Conservation (phyloP, 2,797 vertebrate species). For the Liasis olivaceus region DNA sequence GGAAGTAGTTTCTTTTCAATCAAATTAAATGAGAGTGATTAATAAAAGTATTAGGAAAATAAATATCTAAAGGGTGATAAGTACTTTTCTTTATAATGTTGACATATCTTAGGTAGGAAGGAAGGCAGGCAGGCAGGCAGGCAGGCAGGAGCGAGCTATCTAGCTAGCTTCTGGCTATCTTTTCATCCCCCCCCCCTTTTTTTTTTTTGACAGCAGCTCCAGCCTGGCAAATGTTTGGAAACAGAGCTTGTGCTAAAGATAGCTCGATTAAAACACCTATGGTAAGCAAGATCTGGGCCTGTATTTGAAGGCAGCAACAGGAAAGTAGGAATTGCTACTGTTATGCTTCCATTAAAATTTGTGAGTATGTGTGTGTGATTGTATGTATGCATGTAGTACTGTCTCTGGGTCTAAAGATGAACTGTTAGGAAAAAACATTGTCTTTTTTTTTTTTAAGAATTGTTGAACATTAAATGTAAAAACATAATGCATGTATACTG, state of each 20-base stretch:
- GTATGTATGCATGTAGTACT: background rate
- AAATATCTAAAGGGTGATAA: too few species aligned
- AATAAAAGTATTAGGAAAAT: too few species aligned
- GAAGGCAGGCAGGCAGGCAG: too few species aligned
- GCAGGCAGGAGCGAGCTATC: too few species aligned
- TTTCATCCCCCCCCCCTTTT: too few species aligned
- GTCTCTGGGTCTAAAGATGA: background rate
- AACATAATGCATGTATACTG: constrained; percentile 28
- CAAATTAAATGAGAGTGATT: too few species aligned
- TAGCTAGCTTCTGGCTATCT: too few species aligned
- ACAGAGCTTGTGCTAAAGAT: background rate
- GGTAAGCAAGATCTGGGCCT: background rate
- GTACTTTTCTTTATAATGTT: too few species aligned
- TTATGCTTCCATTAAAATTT: background rate
- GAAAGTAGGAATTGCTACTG: background rate
- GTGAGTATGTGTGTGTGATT: background rate
- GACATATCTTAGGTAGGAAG: too few species aligned
- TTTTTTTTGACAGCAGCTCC: background rate
- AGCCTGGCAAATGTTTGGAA: background rate
- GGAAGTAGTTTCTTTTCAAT: too few species aligned
- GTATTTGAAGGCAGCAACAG: background rate
- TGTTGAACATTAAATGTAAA: constrained; percentile 36
- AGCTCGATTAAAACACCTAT: background rate
- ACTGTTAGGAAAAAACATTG: constrained; percentile 17
- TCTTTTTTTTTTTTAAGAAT: background rate